Evolutionary conservation across 2,113 vertebrate genomes (phyloP), one percentile per base, ranked within the genome.

Genomic region (Nothocercus julius): DNA sequence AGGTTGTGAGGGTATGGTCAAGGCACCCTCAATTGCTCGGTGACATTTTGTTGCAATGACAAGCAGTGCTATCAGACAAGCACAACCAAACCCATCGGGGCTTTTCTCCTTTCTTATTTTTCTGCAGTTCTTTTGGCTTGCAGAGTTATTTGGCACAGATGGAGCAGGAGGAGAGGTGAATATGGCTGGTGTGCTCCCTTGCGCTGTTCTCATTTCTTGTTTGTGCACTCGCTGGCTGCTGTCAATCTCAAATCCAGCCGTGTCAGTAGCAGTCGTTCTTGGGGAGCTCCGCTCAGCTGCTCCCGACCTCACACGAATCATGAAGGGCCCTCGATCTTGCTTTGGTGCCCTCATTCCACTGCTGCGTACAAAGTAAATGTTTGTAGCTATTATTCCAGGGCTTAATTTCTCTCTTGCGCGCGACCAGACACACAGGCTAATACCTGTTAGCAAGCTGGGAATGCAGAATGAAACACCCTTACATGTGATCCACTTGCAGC

Each of bases 381-480:
- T 32, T 42, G 30, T 53, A 83, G 73, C 73, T 94, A 8, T 89
- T 89, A 54, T 86, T 91, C 25, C 73, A 79, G 68, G 77, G 53
- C 47, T 93, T 91, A 81, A 84, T 68, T 87, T 87, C 38, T 91
- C 77, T 54, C 53, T 83, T 54, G 56, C 54, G 56, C 68, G 13
- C 8, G 3, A 86, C 44, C 64, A 69, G 88, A 80, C 82, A 72
- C 62, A 7, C 34, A 85, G 73, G 32, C 59, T 76, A 49, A 54
- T 81, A 76, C 83, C 82, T 87, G 85, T 28, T 89, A 87, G 82
- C 85, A 91, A 81, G 85, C 88, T 74, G 91, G 74, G 82, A 74
- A 78, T 66, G 11, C 91, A 45, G 83, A 87, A 94, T 89, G 88
- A 87, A 94, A 89, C 88, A 68, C 83, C 82, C 36, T 84, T 83